Evolutionary conservation across 2,888 invertebrate species (phyloP), one percentile per base, ranked within the genome.

Genomic region (Hylaea fasciaria): DNA sequence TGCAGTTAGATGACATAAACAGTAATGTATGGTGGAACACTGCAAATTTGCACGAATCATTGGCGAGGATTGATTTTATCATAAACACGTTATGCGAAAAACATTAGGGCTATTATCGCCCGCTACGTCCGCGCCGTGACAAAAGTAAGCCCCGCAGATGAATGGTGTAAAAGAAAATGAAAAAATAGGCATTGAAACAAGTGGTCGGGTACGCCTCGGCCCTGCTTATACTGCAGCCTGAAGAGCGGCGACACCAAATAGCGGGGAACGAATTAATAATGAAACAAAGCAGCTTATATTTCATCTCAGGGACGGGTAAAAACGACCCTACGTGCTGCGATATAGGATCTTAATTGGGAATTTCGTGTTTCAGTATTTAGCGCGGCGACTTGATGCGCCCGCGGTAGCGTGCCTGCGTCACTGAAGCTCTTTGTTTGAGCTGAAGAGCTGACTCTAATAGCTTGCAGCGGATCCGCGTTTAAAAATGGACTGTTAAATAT

Each of bases 371-470:
- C 72, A 72, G 84, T 81, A 81, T 83, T 86, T 88, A 86, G 81
- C 77, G 76, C 76, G 72, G 75, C 62, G 70, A 70, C 71, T 80
- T 71, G 82, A 82, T 85, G 81, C 80, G 85, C 84, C 79, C 71
- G 80, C 78, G 83, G 85, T 86, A 79, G 80, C 85, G 78, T 80
- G 84, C 80, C 82, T 80, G 80, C 85, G 84, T 86, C 86, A 83
- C 85, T 86, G 85, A 80, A 82, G 84, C 89, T 86, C 89, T 91
- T 91, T 91, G 91, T 91, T 91, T 89, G 86, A 85, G 79, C 82
- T 91, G 87, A 89, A 91, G 89, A 86, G 90, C 86, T 89, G 89
- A 86, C 87, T 90, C 86, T 91, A 92, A 91, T 91, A 91, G 91
- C 90, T 89, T 87, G 87, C 89, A 89, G 86, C 87, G 85, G 83